Evolutionary conservation across 1,140 invertebrate species (phyloP), one percentile per base, ranked within the genome.

Genomic region (Saccostrea cuccullata): DNA sequence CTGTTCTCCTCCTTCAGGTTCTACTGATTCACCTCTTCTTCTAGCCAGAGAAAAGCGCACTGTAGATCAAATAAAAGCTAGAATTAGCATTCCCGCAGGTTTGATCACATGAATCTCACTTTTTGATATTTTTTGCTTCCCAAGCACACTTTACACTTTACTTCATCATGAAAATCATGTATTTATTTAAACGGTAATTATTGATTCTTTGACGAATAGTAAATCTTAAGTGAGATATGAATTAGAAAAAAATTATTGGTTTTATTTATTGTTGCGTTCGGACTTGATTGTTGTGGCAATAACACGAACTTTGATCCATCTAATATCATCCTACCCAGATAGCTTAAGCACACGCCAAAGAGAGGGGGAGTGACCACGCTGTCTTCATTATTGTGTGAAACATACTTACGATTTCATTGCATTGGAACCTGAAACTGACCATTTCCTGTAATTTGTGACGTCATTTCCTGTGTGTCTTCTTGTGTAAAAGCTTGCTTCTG

Each of bases 21-120:
- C 90, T 55, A 77, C 87, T 85, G 70, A 77, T 13, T 77, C 89
- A 36, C 90, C 90, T 11, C 82, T 91, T 47, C 85, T 91, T 56
- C 88, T 91, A 89, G 87, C 89, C 64, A 91, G 85, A 82, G 90
- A 91, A 90, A 91, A 90, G 86, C 84, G 90, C 64, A 90, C 88
- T 85, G 90, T 91, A 82, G 89, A 90, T 89, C 88, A 88, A 85
- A 87, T 91, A 15, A 90, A 91, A 86, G 90, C 90, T 85, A 86
- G 90, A 86, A 90, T 91, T 88, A 89, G 88, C 77, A 87, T 91
- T 77, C 88, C 90, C 60, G 86, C 89, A 88, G 89, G 89, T 90
- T 88, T 90, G 89, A 67, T 88, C 36, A 87, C 67, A 56, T 87
- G 55, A 84, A 47, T 17, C 30, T 4, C 70, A 77, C 70, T 36